phyloP scores from a whole-genome alignment of 2,888 invertebrate genomes.

The Ryuthela nishihirai region DNA sequence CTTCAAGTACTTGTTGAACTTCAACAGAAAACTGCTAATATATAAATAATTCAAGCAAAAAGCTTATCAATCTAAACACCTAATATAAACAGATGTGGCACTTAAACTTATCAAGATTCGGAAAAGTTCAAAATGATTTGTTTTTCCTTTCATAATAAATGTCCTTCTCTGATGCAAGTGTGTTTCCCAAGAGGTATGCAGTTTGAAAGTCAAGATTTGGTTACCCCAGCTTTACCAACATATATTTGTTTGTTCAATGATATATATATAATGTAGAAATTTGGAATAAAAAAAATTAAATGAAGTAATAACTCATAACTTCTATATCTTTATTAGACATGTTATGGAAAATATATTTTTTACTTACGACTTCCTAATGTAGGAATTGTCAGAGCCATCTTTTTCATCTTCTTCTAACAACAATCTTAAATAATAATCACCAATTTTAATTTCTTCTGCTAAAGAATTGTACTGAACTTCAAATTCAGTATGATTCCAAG shows the following conservation, averaged over 20 bases:
- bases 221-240: too few relatives aligned
- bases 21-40: too few relatives aligned
- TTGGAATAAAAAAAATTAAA: neutral
- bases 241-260: neutral
- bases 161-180: too few relatives aligned
- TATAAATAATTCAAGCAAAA: too few relatives aligned
- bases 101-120: too few relatives aligned
- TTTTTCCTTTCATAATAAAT: too few relatives aligned
- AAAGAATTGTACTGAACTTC: conserved; percentile 91
- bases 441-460: conserved; percentile 94
- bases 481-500: conserved; percentile 98
- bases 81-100: too few relatives aligned
- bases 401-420: conserved; percentile 77
- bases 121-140: too few relatives aligned
- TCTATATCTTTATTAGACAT: neutral
- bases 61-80: too few relatives aligned
- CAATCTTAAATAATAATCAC: conserved; percentile 94
- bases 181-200: too few relatives aligned
- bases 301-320: neutral
- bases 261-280: neutral
- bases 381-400: conserved; percentile 62
- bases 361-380: conserved; percentile 85
- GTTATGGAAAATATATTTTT: neutral
- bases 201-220: too few relatives aligned
- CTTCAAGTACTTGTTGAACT: too few relatives aligned